Evolutionary conservation across 2,888 invertebrate genomes (phyloP), one percentile per base, ranked within the genome.

Genomic region (Chironomus tentans): DNA sequence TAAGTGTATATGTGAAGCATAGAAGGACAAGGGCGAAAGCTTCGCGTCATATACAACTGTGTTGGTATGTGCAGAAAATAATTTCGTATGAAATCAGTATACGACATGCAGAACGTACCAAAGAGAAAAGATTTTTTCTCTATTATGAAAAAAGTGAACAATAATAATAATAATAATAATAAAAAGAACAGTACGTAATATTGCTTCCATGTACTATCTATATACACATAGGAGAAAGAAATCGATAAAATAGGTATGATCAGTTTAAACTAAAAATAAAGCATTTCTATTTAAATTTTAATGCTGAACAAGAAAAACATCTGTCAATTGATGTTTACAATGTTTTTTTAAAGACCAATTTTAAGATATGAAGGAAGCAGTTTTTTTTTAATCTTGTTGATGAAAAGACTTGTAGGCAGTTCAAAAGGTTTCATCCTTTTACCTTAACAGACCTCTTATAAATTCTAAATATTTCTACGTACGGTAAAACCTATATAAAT

Each of bases 201-300:
- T n/a, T 15, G 56, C 65, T 65, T 18, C 18, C 18, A 56, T 56
- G n/a, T 56, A 18, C 15, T 65, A 65, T 22, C 13, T 21, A 65
- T 24, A 21, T 65, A 21, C 22, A 65, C 13, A 12, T 21, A 15
- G 15, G 21, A 70, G 15, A 72, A 61, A 21, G 62, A 72, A 72
- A 72, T 72, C 72, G 62, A 72, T 72, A 72, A 72, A 72, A 72
- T 72, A 62, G 72, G 72, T 72, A 72, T 72, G 70, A 70, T 70
- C 70, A 70, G 70, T 70, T 70, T 13, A 70, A 22, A 56, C 56
- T 15, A 38, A 38, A 38, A 38, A 38, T 38, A 38, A 38, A 38
- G 38, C 38, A 38, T 38, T 38, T 38, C 38, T 38, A 38, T 38
- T 38, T 38, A 38, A 38, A 38, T 38, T 38, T 38, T 38, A 38